Base-by-base conservation (phyloP, 2,797 vertebrate genomes). In the Okamejei kenojei region DNA sequence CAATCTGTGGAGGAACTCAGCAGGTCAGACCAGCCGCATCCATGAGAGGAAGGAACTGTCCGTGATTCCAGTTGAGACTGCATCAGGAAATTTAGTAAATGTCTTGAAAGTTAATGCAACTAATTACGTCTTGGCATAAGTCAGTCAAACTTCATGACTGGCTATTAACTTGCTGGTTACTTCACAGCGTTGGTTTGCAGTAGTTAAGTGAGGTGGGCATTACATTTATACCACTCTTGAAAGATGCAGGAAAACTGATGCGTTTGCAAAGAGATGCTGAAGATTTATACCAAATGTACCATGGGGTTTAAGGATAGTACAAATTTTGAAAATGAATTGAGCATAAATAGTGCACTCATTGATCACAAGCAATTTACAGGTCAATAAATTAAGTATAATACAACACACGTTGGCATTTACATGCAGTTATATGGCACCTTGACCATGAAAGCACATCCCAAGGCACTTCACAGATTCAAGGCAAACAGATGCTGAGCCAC, bases 301-400 rank as follows among this genome's bases (percentile, higher is more conserved):
- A 0, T 35, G 19, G 58, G 26, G 29, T 65, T 86, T n/a, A 65
- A 7, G 15, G 84, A 88, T 23, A 68, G 15, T 88, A 68, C 61
- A 68, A 68, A 21, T 65, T 68, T 65, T n/a, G 29, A 63, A 86
- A 63, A 11, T 17, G 21, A 35, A 88, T 13, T 32, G 2, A 68
- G 61, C 17, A 21, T 35, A n/a, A 38, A 32, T 17, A 7, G 7
- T 88, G 84, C 61, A 15, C 84, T 58, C 21, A 5, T 0, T 82
- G 10, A 84, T 61, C n/a, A 82, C 10, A 82, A 54, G 23, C 79
- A 81, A 1, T 63, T 63, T 61, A 63, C 81, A n/a, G 7, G 29
- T 65, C 82, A 68, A 88, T 68, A 88, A 88, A 88, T 88, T 88
- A 35, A 35, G n/a, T 86, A n/a, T 84, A 32, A 86, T 65, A 35